These are phyloP conservation scores for Crypturellus undulatus DNA, from an alignment of 2,113 vertebrate species.

Conservation along the genomic window DNA sequence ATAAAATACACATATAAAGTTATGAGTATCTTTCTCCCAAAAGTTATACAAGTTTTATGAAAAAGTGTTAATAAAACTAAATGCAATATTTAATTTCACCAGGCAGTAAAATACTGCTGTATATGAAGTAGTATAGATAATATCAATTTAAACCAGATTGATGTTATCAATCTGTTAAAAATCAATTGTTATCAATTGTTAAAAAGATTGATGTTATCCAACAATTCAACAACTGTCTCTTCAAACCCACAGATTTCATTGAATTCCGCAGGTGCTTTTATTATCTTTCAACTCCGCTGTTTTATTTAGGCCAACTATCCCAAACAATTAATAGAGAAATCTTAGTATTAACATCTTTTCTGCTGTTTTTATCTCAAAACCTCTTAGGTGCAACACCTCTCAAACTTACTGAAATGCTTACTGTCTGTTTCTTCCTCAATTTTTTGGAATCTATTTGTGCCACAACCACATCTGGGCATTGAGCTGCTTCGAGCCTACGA, in stretches of 20 bases:
- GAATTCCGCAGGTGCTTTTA: not conserved
- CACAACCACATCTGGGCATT: slow-evolving; percentile 95
- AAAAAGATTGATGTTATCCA: not conserved
- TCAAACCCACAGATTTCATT: not conserved
- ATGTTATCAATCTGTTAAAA: not conserved
- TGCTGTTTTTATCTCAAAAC: not conserved
- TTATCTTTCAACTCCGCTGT: not conserved
- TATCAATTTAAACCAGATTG: not conserved
- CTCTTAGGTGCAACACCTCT: not conserved
- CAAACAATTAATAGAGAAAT: not conserved
- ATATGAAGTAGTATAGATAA: not conserved
- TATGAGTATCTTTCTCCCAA: not conserved
- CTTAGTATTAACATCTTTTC: not conserved
- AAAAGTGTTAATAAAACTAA: not conserved
- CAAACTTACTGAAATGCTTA: slow-evolving; percentile 89
- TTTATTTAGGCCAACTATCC: not conserved
- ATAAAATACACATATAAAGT: not conserved
- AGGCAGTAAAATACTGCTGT: not conserved
- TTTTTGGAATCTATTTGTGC: slow-evolving; percentile 97
- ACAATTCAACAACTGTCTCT: not conserved
- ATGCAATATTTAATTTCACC: not conserved
- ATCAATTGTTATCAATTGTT: no score
- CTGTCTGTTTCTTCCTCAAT: slow-evolving; percentile 89
- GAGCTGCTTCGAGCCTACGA: slow-evolving; percentile 91
- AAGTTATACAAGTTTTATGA: not conserved